Evolutionary conservation across 2,888 invertebrate species (phyloP).

Genomic region (Leucophenga maculata): DNA sequence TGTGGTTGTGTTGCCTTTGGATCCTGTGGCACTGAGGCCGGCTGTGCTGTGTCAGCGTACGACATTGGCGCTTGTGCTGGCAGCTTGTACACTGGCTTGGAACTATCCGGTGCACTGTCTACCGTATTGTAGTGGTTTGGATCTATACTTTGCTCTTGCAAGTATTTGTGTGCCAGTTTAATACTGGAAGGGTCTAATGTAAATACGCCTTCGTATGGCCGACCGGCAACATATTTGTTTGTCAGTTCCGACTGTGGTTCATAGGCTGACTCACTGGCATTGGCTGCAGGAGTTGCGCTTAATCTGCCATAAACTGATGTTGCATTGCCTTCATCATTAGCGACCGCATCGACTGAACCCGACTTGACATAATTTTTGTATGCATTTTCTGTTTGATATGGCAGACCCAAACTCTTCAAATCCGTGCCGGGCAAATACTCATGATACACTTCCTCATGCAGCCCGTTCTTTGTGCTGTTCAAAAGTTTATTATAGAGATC

Average conservation of each 20-base stretch:
- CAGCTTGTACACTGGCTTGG: background rate
- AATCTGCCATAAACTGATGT: background rate
- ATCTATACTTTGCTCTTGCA: background rate
- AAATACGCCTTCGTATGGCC: conserved; percentile 20
- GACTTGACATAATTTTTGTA: background rate
- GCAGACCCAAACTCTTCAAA: background rate
- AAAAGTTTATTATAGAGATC: conserved; percentile 54
- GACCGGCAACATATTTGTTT: background rate
- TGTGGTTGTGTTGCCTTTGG: too few relatives aligned
- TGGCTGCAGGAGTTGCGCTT: background rate
- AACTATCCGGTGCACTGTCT: background rate
- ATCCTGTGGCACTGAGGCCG: too few relatives aligned
- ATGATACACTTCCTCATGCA: conserved; percentile 54
- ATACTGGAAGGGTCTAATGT: background rate
- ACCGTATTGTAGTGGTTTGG: background rate
- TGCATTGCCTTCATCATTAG: too few relatives aligned
- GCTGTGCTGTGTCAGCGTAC: background rate
- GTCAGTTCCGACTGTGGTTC: background rate
- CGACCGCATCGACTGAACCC: background rate
- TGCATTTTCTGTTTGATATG: background rate
- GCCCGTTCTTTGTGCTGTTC: conserved; percentile 49
- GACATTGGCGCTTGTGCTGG: background rate
- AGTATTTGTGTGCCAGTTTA: conserved; percentile 6
- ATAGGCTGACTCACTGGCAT: background rate
- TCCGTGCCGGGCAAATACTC: conserved; percentile 54